phyloP scores from a whole-genome alignment of 2,888 invertebrate genomes.

The Cyaniris semiargus region DNA sequence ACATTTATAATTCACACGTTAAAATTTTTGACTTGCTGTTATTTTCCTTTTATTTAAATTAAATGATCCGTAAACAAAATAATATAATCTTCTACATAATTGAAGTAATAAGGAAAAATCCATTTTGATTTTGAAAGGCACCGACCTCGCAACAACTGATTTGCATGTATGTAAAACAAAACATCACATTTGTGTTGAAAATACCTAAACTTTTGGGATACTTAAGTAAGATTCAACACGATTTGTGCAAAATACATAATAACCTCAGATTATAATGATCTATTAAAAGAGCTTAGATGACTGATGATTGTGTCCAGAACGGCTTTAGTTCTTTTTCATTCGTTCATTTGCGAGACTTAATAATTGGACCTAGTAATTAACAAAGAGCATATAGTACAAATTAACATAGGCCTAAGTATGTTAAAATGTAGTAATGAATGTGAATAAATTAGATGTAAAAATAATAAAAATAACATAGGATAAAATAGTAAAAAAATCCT shows the following conservation, averaged over 20 bases:
- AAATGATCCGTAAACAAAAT: constrained; percentile 1
- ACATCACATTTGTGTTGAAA: not conserved
- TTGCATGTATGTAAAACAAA: constrained; percentile 17
- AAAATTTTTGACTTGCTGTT: not conserved
- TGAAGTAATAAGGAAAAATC: constrained; percentile 4
- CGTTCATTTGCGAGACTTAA: not conserved
- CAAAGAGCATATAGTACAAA: too few species aligned
- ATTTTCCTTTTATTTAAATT: not conserved
- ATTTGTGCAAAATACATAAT: not conserved
- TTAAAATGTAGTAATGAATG: too few species aligned
- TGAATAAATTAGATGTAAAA: too few species aligned
- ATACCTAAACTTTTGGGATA: not conserved
- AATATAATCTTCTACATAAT: not conserved
- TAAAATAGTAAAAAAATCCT: too few species aligned
- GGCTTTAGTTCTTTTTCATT: not conserved
- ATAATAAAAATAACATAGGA: too few species aligned
- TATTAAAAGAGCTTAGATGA: not conserved
- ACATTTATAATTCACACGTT: not conserved
- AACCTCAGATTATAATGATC: not conserved
- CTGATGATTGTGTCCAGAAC: not conserved
- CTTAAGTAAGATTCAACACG: not conserved
- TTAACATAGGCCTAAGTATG: too few species aligned
- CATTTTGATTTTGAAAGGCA: not conserved
- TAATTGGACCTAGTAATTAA: too few species aligned
- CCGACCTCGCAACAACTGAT: constrained; percentile 13